Evolutionary conservation across 2,888 invertebrate genomes (phyloP), one percentile per base, ranked within the genome.

Genomic region (Sphecodes monilicornis): DNA sequence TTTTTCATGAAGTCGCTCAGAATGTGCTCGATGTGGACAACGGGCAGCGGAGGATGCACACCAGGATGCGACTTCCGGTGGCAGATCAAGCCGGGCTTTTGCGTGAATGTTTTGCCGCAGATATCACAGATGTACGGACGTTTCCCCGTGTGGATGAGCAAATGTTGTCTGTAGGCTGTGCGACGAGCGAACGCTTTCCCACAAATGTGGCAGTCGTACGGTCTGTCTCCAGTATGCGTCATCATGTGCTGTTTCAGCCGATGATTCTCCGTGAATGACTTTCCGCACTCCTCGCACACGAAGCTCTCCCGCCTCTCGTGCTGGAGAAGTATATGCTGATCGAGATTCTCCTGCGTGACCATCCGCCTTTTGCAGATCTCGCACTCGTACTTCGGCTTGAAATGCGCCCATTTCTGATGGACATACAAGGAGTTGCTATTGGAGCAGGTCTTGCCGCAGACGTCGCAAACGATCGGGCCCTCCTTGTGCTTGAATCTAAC

Each of bases 141-240:
- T 71, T 86, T 84, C 6, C 91, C 91, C 10, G 91, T 91, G 50
- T 91, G 91, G 2, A 91, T 88, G 8, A 91, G 76, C 73, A 91
- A 72, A 22, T 91, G 91, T 46, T 91, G 91, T 46, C 91, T 89
- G 36, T 86, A 89, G 32, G 90, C 90, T 3, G 90, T 91, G 0
- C 90, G 86, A 3, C 93, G 82, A 0, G 95, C 94, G 88, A 95
- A 95, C 3, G 94, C 93, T 80, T 94, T 95, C 26, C 91, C 90
- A 74, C 95, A 95, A 11, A 91, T 80, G n/a, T 84, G 89, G 84
- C 95, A 95, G 41, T 92, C 91, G 87, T 95, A 95, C 0, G 95
- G 95, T 60, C 94, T 91, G 71, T 95, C 94, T 0, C 95, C 95
- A 0, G 95, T 95, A 81, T 95, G 95, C 54, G 94, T 94, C 81